Evolutionary conservation across 1,140 invertebrate genomes (phyloP).

Genomic region (Triops cancriformis): DNA sequence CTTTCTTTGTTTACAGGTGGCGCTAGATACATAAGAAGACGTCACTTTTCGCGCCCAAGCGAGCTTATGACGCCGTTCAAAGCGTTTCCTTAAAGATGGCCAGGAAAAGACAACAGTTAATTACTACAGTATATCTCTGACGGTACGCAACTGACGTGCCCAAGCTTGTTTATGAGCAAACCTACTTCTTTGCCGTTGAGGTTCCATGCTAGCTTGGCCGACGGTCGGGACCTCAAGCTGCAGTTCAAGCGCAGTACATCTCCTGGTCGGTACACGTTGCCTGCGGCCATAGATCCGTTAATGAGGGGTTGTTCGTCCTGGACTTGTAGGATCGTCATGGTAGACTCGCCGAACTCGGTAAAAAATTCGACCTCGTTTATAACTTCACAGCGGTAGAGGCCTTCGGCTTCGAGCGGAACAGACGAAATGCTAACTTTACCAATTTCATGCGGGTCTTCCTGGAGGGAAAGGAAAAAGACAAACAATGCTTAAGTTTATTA

Average conservation of each 20-base stretch:
- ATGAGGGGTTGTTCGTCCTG: slow-evolving; percentile 19
- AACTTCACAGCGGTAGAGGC: slow-evolving; percentile 62
- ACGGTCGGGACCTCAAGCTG: slow-evolving; percentile 17
- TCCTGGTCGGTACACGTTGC: slow-evolving; percentile 21
- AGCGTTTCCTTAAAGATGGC: too few species aligned
- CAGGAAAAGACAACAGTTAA: too few species aligned
- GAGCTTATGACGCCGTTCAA: too few species aligned
- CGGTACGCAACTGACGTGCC: too few species aligned
- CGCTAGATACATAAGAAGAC: too few species aligned
- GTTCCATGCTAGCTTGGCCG: slow-evolving; percentile 20
- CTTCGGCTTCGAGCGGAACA: slow-evolving; percentile 53
- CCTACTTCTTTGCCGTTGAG: slow-evolving; percentile 23
- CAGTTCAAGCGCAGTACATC: slow-evolving; percentile 19
- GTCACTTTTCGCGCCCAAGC: too few species aligned
- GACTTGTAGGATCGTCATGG: slow-evolving; percentile 18
- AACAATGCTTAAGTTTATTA: background rate
- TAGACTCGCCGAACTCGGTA: slow-evolving; percentile 38
- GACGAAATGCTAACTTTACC: slow-evolving; percentile 57
- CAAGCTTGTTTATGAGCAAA: too few species aligned
- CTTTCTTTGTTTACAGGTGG: too few species aligned
- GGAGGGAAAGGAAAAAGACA: slow-evolving; percentile 28
- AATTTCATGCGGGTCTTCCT: slow-evolving; percentile 51
- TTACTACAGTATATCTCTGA: too few species aligned
- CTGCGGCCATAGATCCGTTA: slow-evolving; percentile 17
- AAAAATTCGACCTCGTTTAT: slow-evolving; percentile 62